Conservation (phyloP, 23 tunicate genomes). For the Halocynthia aurantium region DNA sequence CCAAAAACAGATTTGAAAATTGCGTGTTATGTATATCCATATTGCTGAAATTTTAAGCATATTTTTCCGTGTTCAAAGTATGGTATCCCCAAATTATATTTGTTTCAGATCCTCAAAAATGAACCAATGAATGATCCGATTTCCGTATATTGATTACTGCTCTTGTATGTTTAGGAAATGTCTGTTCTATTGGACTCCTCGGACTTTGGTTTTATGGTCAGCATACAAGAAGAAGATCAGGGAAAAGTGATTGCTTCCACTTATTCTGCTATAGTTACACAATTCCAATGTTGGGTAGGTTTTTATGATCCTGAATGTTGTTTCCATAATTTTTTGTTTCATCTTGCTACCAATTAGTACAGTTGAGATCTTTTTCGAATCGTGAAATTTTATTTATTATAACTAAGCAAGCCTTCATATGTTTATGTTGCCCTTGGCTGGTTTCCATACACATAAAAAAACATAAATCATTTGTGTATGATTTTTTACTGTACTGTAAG, state of each 20-base stretch:
- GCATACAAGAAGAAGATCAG: constrained; percentile 31
- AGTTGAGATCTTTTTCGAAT: neutral
- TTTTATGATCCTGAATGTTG: neutral
- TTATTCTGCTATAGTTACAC: constrained; percentile 52
- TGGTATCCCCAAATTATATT: too few species aligned
- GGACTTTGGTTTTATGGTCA: constrained; percentile 49
- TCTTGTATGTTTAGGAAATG: constrained; percentile 28
- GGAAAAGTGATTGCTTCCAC: constrained; percentile 32
- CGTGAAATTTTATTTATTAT: neutral
- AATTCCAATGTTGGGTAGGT: constrained; percentile 77
- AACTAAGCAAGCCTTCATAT: neutral
- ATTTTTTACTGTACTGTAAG: too few species aligned
- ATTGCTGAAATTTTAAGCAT: too few species aligned
- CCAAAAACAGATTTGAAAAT: too few species aligned
- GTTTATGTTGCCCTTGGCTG: neutral
- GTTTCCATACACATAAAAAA: too few species aligned
- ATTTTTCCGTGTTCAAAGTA: too few species aligned
- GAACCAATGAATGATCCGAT: too few species aligned
- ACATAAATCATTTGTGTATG: too few species aligned
- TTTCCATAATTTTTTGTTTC: neutral
- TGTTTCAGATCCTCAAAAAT: too few species aligned
- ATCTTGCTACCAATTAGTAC: neutral
- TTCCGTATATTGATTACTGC: neutral
- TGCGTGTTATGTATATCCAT: too few species aligned
- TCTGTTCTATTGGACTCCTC: constrained; percentile 22